Evolutionary conservation across 2,113 vertebrate genomes (phyloP), one percentile per base, ranked within the genome.

Genomic region (Carassius carassius): DNA sequence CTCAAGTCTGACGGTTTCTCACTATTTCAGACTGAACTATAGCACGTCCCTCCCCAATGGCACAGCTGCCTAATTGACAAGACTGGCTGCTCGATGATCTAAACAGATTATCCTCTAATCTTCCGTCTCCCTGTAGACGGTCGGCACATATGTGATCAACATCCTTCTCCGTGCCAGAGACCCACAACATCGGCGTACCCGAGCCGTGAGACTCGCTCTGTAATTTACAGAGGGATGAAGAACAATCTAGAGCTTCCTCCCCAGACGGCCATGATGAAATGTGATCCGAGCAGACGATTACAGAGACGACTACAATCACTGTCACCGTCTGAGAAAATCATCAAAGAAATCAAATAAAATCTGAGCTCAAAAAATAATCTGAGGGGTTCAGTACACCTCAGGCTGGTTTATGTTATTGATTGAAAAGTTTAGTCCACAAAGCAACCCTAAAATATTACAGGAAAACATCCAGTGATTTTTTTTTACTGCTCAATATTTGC

Each of bases 91-190:
- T 49, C 41, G 56, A 86, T 81, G 81, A 88, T 84, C 84, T 81
- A 80, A 81, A 81, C 70, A 76, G 84, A 86, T 86, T 84, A 86
- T 74, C 84, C 29, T 86, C 81, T 83, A 63, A 81, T 80, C 47
- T 56, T 54, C 6, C 49, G 14, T 72, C 81, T 85, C 87, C 84
- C 76, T 17, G 69, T 63, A 84, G 84, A 77, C 84, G 37, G 19
- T 63, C 60, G 19, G 58, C 74, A 83, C 81, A 75, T 81, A 80
- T 80, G 81, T n/a, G 78, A 83, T 78, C 81, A 60, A 76, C 37
- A 54, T 37, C 37, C 69, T 69, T 69, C 60, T 3, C 60, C 2
- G 16, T 11, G 10, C 25, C 16, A 21, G 41, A 37, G 62, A 67
- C 19, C 62, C 32, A 4, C 19, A n/a, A 23, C 49, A 14, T 54